Evolutionary conservation across 2,113 vertebrate species (phyloP).

Genomic region (Falco punctatus): DNA sequence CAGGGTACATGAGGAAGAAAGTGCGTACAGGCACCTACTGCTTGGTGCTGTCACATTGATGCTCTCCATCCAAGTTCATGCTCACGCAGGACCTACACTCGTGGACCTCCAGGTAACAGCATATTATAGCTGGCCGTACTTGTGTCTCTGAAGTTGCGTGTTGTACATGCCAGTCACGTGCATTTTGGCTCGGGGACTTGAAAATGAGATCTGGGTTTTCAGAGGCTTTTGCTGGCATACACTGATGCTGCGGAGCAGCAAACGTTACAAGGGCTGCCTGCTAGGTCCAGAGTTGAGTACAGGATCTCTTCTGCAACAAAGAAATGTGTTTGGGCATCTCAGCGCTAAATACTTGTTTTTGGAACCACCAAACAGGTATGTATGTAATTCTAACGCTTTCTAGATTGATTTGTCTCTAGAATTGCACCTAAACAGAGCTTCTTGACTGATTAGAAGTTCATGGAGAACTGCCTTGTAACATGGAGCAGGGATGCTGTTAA

Average conservation of each 20-base stretch:
- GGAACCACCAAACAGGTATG: too few relatives aligned
- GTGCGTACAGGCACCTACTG: rapidly evolving
- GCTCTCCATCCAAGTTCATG: neutral
- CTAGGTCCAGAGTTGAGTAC: neutral
- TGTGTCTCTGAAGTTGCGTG: neutral
- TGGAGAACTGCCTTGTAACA: neutral
- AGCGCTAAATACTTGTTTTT: neutral
- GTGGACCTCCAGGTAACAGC: neutral
- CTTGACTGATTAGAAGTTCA: neutral
- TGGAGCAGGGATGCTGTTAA: neutral
- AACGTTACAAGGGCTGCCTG: neutral
- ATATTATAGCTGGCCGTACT: rapidly evolving
- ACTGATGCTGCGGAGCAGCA: neutral
- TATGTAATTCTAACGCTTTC: neutral
- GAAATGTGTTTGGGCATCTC: rapidly evolving
- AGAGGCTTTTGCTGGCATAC: neutral
- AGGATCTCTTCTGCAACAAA: neutral
- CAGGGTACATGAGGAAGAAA: rapidly evolving
- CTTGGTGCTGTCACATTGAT: rapidly evolving
- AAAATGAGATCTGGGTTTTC: rapidly evolving
- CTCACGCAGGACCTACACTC: neutral
- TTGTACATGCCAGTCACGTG: rapidly evolving
- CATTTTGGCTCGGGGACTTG: neutral
- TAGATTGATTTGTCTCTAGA: neutral
- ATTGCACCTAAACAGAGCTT: neutral